Evolutionary conservation across 2,797 vertebrate genomes (phyloP).

Genomic region (Coracias cyanogaster): DNA sequence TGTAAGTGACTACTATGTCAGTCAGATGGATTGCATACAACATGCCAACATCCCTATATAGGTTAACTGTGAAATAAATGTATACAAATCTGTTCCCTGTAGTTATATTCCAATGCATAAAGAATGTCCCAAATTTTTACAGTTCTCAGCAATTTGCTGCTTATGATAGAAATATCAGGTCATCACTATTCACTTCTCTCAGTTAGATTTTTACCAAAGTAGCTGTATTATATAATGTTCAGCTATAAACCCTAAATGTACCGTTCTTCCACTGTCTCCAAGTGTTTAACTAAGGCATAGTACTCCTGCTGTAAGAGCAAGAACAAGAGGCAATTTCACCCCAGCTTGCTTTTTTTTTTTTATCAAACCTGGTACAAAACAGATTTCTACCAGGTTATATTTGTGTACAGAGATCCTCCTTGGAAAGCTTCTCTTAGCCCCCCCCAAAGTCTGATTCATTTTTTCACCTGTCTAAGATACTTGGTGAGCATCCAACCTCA

Average conservation of each 20-base stretch:
- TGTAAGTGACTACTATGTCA: not conserved
- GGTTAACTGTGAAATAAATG: not conserved
- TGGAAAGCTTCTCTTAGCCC: not conserved
- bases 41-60: fast-evolving
- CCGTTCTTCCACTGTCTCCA: not conserved
- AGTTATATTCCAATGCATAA: not conserved
- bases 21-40: not conserved
- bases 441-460: not conserved
- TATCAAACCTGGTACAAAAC: not conserved
- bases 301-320: not conserved
- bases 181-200: not conserved
- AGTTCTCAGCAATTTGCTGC: not conserved
- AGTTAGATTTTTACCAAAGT: not conserved
- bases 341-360: not conserved
- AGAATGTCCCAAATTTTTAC: not conserved
- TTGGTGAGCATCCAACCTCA: not conserved
- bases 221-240: not conserved
- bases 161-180: not conserved
- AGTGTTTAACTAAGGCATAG: not conserved
- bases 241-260: not conserved
- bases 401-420: not conserved
- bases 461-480: not conserved
- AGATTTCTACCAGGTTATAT: not conserved
- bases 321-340: not conserved
- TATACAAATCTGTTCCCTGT: not conserved